Evolutionary conservation across 1,140 invertebrate species (phyloP), one percentile per base, ranked within the genome.

Genomic region (Hermetia illucens): DNA sequence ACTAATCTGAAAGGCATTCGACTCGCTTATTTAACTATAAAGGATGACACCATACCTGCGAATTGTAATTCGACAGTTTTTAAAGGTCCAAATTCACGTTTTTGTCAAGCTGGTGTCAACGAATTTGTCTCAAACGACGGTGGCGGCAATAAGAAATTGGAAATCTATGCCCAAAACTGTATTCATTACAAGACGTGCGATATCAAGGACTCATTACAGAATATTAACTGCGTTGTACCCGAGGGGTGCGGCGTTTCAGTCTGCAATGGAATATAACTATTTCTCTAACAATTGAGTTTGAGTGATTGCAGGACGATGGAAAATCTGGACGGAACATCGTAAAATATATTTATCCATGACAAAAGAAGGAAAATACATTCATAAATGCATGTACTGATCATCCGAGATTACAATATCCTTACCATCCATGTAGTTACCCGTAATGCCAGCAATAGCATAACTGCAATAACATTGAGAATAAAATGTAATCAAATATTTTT

Each of bases 141-240:
- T 40, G 77, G 78, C 31, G 74, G 77, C 22, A 84, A 83, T 0
- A 64, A 79, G 50, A 68, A 79, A 41, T 65, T 97, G 36, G 89
- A 95, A 63, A 97, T 98, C 38, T 97, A 97, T 59, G 91, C 92
- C 33, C 90, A 95, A 64, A 98, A 98, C 62, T 98, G 93, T 58
- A 96, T 98, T 52, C 93, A 97, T 61, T 98, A 93, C 62, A 98
- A 98, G 61, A 98, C 93, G 1, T 98, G 93, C 63, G 92, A 97
- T 58, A 97, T 98, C 48, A 97, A 97, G 58, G 90, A 95, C 63
- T 86, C 88, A 0, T 89, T 77, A 44, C 92, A 97, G 63, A 97
- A 97, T 59, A 95, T 98, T 55, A 95, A 96, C 58, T 97, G 93
- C 92, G 92, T 96, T 1, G 83, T 86, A n/a, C 93, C 93, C 0